Conservation (phyloP, 2,113 vertebrate species). For the Plecotus auritus region DNA sequence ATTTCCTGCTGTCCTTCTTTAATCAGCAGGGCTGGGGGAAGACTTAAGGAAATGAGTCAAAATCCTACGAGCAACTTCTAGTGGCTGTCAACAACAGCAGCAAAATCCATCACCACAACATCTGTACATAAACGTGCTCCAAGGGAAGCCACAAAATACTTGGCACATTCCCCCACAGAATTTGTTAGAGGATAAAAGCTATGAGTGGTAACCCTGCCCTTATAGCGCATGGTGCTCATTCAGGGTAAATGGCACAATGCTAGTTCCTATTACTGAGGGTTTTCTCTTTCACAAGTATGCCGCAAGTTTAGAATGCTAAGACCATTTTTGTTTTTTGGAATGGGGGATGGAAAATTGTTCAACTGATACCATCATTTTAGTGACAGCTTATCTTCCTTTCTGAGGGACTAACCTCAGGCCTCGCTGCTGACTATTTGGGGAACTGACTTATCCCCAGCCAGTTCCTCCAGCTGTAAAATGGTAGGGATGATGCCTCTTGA, state of each 20-base stretch:
- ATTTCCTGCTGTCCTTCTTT: constrained; percentile 81
- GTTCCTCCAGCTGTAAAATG: constrained; percentile 4
- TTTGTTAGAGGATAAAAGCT: not conserved
- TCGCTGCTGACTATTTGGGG: not conserved
- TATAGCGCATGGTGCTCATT: not conserved
- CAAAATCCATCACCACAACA: constrained; percentile 73
- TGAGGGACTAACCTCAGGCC: not conserved
- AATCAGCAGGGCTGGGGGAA: constrained; percentile 78
- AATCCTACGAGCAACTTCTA: constrained; percentile 81
- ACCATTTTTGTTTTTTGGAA: not conserved
- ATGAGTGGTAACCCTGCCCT: not conserved
- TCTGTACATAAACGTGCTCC: constrained; percentile 69
- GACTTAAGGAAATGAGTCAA: constrained; percentile 87
- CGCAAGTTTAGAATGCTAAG: not conserved
- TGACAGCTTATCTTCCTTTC: not conserved
- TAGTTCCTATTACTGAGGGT: not conserved
- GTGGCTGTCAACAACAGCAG: constrained; percentile 74
- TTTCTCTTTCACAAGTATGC: not conserved
- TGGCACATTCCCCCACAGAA: not conserved
- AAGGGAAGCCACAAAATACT: constrained; percentile 14
- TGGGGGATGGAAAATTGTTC: not conserved
- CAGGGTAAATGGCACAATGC: not conserved
- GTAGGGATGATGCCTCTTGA: not conserved
- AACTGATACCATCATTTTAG: not conserved
- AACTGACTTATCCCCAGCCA: not conserved